A percentile compares a stretch with the other conserved stretches of the same genome.
Conservation (phyloP, 2,888 invertebrate genomes). For the Drosophila fungiperda region DNA sequence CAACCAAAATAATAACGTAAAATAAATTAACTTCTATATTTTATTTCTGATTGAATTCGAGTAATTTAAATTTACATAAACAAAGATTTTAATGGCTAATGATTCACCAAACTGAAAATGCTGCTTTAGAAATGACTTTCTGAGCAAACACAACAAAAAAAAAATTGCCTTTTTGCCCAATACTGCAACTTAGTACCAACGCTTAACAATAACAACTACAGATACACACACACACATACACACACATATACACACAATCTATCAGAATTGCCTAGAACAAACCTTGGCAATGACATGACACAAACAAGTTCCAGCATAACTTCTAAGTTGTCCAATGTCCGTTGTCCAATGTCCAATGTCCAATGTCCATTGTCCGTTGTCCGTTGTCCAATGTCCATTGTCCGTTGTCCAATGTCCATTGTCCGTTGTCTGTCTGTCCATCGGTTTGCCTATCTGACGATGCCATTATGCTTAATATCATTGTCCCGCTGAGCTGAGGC, state of each 20-base stretch:
- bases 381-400: not conserved
- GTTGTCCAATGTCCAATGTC: not conserved
- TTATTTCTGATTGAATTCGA: not conserved
- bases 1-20: not conserved
- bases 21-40: too few relatives aligned
- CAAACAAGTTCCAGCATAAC: constrained; percentile 44
- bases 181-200: not conserved
- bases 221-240: not conserved
- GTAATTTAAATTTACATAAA: not conserved
- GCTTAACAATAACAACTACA: constrained; percentile 16
- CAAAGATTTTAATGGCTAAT: not conserved
- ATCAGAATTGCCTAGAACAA: not conserved
- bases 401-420: too few relatives aligned
- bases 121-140: not conserved
- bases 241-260: not conserved
- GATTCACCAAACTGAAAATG: not conserved
- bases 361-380: not conserved
- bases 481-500: constrained; percentile 32
- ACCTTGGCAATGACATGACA: constrained; percentile 18
- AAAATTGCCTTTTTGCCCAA: not conserved
- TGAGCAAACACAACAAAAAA: not conserved
- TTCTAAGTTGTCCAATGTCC: constrained; percentile 15
- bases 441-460: constrained; percentile 5
- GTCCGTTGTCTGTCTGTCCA: constrained; percentile 8
- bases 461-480: constrained; percentile 58